Conservation (phyloP, 2,113 vertebrate genomes). For the Pogona vitticeps region DNA sequence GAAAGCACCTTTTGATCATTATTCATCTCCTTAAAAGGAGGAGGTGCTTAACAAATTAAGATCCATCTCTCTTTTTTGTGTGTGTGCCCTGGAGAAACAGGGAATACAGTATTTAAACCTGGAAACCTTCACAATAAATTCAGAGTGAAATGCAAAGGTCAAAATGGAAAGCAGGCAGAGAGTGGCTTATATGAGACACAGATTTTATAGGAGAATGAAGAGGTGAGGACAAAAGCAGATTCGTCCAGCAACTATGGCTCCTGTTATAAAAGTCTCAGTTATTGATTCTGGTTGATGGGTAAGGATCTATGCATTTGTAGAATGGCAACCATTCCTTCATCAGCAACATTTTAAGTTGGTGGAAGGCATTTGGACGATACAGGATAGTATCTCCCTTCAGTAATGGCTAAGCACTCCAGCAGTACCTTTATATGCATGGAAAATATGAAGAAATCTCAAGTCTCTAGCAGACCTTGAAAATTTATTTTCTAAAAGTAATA, state of each 20-base stretch:
- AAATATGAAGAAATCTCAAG: too few relatives aligned
- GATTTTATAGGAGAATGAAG: neutral
- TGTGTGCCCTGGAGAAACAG: neutral
- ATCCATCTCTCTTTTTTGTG: neutral
- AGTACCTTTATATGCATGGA: neutral
- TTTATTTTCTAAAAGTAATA: too few relatives aligned
- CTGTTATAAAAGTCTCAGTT: too few relatives aligned
- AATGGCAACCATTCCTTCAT: neutral
- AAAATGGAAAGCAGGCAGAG: neutral
- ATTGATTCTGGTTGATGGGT: neutral
- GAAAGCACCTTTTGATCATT: neutral
- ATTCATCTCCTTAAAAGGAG: neutral
- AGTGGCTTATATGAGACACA: neutral
- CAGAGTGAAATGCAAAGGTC: neutral
- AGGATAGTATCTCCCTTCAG: neutral
- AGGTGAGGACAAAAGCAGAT: neutral
- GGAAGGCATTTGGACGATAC: neutral
- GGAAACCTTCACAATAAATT: slow-evolving; percentile 2
- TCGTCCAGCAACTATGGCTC: neutral
- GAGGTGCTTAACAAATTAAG: neutral
- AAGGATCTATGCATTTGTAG: neutral
- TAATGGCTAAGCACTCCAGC: neutral
- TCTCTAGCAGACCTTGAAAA: too few relatives aligned
- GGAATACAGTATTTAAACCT: slow-evolving; percentile 5
- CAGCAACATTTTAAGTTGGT: neutral